Conservation (phyloP, 2,797 vertebrate genomes). For the Gambelia wislizenii region DNA sequence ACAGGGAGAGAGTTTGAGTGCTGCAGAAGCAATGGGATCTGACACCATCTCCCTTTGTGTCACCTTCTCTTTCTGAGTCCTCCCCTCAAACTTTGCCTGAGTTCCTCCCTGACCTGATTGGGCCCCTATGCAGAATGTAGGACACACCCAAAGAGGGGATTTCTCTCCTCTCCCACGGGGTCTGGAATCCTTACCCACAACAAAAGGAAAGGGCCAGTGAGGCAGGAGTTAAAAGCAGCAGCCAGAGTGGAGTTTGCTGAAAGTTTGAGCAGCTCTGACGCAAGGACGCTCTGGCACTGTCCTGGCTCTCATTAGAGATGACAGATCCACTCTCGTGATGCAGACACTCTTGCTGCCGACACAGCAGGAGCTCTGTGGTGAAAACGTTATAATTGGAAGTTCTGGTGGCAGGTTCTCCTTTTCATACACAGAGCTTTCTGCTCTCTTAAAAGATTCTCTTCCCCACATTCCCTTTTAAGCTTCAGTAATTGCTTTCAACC, state of each 20-base stretch:
- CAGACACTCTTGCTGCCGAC: slow-evolving; percentile 60
- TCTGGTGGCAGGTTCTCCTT: slow-evolving; percentile 84
- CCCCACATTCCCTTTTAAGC: slow-evolving; percentile 76
- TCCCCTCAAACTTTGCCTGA: slow-evolving; percentile 49
- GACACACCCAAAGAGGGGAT: background rate
- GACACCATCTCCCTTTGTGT: slow-evolving; percentile 60
- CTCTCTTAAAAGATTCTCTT: slow-evolving; percentile 52
- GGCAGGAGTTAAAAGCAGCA: slow-evolving; percentile 69
- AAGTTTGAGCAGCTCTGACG: slow-evolving; percentile 66
- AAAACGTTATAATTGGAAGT: slow-evolving; percentile 87
- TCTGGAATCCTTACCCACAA: background rate
- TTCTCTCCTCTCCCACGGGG: accelerated
- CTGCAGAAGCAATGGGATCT: slow-evolving; percentile 51
- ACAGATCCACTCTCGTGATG: slow-evolving; percentile 72
- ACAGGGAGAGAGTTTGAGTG: slow-evolving; percentile 51
- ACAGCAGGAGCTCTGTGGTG: slow-evolving; percentile 69
- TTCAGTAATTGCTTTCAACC: slow-evolving; percentile 80
- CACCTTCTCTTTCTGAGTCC: slow-evolving; percentile 48
- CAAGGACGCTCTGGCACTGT: slow-evolving; percentile 54
- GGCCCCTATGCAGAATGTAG: slow-evolving; percentile 18
- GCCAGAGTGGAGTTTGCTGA: slow-evolving; percentile 55
- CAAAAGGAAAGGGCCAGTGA: accelerated
- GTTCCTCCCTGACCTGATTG: background rate
- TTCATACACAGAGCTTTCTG: slow-evolving; percentile 58
- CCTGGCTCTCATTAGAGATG: slow-evolving; percentile 77